Base-by-base conservation (phyloP, 2,113 vertebrate genomes). In the Hymenochirus boettgeri region DNA sequence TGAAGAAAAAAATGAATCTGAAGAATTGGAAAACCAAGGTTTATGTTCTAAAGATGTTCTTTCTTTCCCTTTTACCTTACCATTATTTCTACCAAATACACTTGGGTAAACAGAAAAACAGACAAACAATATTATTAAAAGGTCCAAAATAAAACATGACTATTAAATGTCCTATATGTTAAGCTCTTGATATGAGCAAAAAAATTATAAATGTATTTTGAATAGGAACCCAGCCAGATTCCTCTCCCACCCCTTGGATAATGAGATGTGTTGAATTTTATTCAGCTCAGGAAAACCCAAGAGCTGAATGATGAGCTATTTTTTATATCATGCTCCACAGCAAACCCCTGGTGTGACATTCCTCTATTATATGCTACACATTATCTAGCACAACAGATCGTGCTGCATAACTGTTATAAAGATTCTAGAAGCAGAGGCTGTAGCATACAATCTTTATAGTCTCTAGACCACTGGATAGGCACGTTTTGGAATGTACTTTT, bases 261-360 rank as follows among this genome's bases (percentile, higher is more conserved):
- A 67, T 42, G 56, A 52, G 56, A 67, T 29, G 21, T 18, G 51
- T 39, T 35, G 63, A 45, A 50, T 59, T 48, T 58, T 21, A 59
- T 52, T 59, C 54, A 50, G 39, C 21, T 2, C 46, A 25, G 45
- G 39, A 50, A 18, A 57, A 65, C 48, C 63, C 45, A 57, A 57
- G 42, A 57, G 21, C 22, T 50, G 25, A 17, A 37, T 33, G 63
- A 66, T 33, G 35, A 66, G 54, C 48, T 45, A 17, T 66, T 65
- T 51, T 57, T 27, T 27, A 66, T 66, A 35, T 66, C 45, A 24
- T 48, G 33, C 63, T 39, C 15, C 29, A 56, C 13, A 56, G 29
- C 29, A 58, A 58, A 18, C 54, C 63, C 29, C 26, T 48, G 17
- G 54, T 39, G 55, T 27, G 54, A 58, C 29, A 51, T 66, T 57